phyloP scores from a whole-genome alignment of 2,888 invertebrate genomes.

The Coenonympha glycerion region DNA sequence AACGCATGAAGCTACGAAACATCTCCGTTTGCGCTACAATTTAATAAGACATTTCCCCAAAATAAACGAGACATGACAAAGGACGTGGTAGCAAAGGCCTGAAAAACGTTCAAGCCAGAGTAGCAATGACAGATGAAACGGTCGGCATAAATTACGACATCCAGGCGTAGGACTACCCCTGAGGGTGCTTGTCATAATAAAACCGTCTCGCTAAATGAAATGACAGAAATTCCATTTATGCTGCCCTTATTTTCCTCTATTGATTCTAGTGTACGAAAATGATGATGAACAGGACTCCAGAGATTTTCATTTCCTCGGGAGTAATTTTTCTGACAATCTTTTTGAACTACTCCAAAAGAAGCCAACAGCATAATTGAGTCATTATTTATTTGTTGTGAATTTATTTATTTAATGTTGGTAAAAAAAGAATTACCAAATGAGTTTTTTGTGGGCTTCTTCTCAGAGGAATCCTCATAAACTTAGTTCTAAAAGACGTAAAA shows the following conservation, averaged over 20 bases:
- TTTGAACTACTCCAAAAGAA: too few relatives aligned
- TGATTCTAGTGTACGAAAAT: constrained; percentile 2
- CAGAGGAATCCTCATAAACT: too few relatives aligned
- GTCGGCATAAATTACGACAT: constrained; percentile 12
- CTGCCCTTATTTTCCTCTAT: constrained; percentile 3
- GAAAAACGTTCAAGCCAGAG: constrained; percentile 10
- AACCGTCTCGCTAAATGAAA: constrained; percentile 12
- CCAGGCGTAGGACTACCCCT: not conserved
- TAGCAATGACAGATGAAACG: constrained; percentile 10
- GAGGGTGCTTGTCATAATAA: constrained; percentile 15
- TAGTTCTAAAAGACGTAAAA: too few relatives aligned
- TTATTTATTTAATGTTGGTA: too few relatives aligned
- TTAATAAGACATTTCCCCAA: not conserved
- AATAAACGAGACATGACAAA: not conserved
- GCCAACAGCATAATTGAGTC: too few relatives aligned
- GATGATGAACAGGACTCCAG: not conserved
- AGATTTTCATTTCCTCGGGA: too few relatives aligned
- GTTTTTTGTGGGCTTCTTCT: too few relatives aligned
- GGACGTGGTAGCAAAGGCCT: not conserved
- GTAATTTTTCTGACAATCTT: too few relatives aligned
- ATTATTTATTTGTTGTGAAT: too few relatives aligned
- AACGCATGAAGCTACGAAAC: too few relatives aligned
- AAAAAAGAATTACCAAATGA: too few relatives aligned
- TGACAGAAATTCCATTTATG: constrained; percentile 7
- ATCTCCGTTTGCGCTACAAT: not conserved